Evolutionary conservation across 2,888 invertebrate genomes (phyloP), one percentile per base, ranked within the genome.

Genomic region (Theristus sp.): DNA sequence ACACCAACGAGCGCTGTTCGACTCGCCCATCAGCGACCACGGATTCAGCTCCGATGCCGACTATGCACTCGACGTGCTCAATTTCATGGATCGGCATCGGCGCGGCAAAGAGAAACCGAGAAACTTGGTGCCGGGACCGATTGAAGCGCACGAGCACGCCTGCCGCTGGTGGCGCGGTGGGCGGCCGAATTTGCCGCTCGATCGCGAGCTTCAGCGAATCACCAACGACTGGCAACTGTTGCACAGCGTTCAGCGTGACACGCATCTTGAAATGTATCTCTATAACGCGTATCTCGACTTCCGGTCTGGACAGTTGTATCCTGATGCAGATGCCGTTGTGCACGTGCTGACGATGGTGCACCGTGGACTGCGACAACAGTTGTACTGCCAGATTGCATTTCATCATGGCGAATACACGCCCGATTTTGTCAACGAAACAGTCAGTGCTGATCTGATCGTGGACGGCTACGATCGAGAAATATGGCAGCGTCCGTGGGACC

Each of bases 401-500:
- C n/a, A n/a, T n/a, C n/a, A n/a, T n/a, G n/a, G n/a, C n/a, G n/a
- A n/a, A n/a, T n/a, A n/a, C n/a, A n/a, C n/a, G n/a, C n/a, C n/a
- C n/a, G n/a, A n/a, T n/a, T n/a, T n/a, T n/a, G 10, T 38, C 10
- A 13, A 17, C 10, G 38, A 6, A 6, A 38, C 38, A 6, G 38
- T 38, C 38, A 38, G 17, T 17, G 38, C 38, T 17, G 10, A 20
- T 53, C 54, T 26, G 17, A 10, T 27, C 2, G 13, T 60, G n/a
- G 3, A 22, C 25, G 27, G 1, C 22, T 46, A 26, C 28, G 24
- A 26, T 6, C 63, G 70, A n/a, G 66, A 69, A 60, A 70, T 73
- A 24, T 73, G 73, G 73, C 69, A 71, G 57, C 62, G 67, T n/a
- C 69, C 65, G 2, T 73, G 73, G 73, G 73, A 71, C 62, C 70